Evolutionary conservation across 2,797 vertebrate genomes (phyloP), one percentile per base, ranked within the genome.

Genomic region (Hemibagrus guttatus): DNA sequence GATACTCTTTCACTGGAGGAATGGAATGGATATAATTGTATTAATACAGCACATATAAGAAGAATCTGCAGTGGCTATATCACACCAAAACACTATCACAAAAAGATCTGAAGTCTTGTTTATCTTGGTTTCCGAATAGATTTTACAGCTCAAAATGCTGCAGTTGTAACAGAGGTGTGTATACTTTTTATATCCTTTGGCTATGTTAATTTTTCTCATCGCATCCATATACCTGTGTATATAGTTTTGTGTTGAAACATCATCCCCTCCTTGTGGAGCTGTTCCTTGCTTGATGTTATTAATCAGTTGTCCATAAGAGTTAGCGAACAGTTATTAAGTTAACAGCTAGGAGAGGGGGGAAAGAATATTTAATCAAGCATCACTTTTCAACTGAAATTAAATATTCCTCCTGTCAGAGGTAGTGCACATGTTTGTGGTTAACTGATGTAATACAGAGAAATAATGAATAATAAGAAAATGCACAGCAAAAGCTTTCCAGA

Each of bases 391-490:
- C 59, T 66, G 59, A 61, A 66, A 82, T 81, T 82, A 28, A 66
- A 52, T 52, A 42, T 81, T 46, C 59, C 72, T 79, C 17, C 35
- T 17, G 58, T 63, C 59, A 64, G 7, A 49, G 39, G 59, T 39
- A 17, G 39, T 81, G 63, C 63, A 31, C 81, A 68, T 66, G 46
- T 31, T 68, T 82, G 81, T 82, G 63, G 46, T 31, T 82, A 46
- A 82, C 81, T 82, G 46, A 54, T 82, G 81, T 82, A 82, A 82
- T 54, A 68, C 26, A 31, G 81, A 68, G 81, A 83, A 83, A 69
- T 83, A 83, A 54, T 68, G 63, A 9, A 66, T 68, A 83, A 69
- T 39, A 69, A 35, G 64, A 56, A 83, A 69, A 35, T 52, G 42
- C n/a, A 52, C n/a, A 68, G 63, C 56, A 63, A 63, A 63, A n/a